Evolutionary conservation across 1,140 invertebrate genomes (phyloP).

Genomic region (Coenobita brevimanus): DNA sequence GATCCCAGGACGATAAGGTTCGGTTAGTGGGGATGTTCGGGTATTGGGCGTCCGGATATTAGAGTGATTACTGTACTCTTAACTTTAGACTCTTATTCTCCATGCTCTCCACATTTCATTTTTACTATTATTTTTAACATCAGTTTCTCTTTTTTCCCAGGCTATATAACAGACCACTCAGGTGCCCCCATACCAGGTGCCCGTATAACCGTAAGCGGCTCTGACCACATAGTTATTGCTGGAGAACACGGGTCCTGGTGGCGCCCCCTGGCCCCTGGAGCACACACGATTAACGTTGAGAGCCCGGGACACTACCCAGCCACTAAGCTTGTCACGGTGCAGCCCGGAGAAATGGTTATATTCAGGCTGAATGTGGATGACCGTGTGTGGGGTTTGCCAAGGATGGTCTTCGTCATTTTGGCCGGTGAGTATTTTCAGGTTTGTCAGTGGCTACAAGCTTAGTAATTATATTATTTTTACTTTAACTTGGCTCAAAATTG

Average conservation of each 20-base stretch:
- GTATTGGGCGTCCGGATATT: too few relatives aligned
- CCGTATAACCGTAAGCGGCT: neutral
- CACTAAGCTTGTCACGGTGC: slow-evolving; percentile 39
- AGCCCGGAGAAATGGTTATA: slow-evolving; percentile 15
- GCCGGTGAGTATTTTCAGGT: slow-evolving; percentile 28
- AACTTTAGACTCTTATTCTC: too few relatives aligned
- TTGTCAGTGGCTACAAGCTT: neutral
- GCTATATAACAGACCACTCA: too few relatives aligned
- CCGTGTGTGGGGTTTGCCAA: slow-evolving; percentile 33
- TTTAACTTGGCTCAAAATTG: too few relatives aligned
- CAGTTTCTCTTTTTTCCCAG: too few relatives aligned
- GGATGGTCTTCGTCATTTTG: slow-evolving; percentile 49
- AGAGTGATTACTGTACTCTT: too few relatives aligned
- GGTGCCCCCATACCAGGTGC: neutral
- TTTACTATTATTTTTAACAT: too few relatives aligned
- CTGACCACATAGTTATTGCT: neutral
- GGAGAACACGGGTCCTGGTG: slow-evolving; percentile 42
- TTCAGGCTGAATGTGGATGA: slow-evolving; percentile 47
- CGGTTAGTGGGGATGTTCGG: too few relatives aligned
- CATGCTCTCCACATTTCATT: too few relatives aligned
- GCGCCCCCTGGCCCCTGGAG: slow-evolving; percentile 27
- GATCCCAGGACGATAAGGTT: too few relatives aligned
- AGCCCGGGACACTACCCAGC: slow-evolving; percentile 11
- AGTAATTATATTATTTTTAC: neutral
- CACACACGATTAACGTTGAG: slow-evolving; percentile 24